phyloP scores from a whole-genome alignment of 2,888 invertebrate genomes.

The Drosophila neonasuta region DNA sequence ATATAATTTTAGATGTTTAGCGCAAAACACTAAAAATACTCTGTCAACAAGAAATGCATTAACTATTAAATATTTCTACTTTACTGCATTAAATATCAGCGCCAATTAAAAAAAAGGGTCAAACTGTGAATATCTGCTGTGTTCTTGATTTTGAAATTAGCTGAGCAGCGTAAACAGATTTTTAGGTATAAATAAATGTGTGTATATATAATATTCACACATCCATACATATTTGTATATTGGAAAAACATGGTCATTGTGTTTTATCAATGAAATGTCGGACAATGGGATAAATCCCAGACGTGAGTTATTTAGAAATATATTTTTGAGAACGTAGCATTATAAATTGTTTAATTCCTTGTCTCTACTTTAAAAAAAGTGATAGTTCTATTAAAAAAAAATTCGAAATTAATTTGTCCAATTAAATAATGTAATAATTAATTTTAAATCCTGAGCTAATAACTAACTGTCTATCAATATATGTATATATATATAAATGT shows the following conservation, averaged over 20 bases:
- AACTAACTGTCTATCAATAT: too few species aligned
- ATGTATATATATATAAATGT: too few species aligned
- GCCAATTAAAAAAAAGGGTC: constrained; percentile 22
- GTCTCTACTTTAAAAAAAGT: too few species aligned
- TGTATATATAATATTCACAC: constrained; percentile 14
- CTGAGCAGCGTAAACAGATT: constrained; percentile 47
- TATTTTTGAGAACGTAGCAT: too few species aligned
- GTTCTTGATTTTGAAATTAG: constrained; percentile 32
- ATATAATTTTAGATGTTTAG: constrained; percentile 57
- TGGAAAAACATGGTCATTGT: constrained; percentile 53
- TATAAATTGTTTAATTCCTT: too few species aligned
- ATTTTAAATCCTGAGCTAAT: too few species aligned
- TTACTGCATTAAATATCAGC: constrained; percentile 1
- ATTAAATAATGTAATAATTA: not conserved
- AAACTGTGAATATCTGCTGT: constrained; percentile 3
- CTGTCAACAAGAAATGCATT: constrained; percentile 46
- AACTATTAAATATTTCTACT: not conserved
- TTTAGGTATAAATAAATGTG: constrained; percentile 12
- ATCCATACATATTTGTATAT: constrained; percentile 3
- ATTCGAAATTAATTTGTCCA: not conserved
- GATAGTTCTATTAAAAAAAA: too few species aligned
- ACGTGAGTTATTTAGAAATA: not conserved
- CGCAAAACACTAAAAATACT: constrained; percentile 20
- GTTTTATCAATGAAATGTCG: constrained; percentile 64
- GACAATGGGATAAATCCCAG: not conserved